phyloP scores from a whole-genome alignment of 2,888 invertebrate species.

The Byasa hedistus region DNA sequence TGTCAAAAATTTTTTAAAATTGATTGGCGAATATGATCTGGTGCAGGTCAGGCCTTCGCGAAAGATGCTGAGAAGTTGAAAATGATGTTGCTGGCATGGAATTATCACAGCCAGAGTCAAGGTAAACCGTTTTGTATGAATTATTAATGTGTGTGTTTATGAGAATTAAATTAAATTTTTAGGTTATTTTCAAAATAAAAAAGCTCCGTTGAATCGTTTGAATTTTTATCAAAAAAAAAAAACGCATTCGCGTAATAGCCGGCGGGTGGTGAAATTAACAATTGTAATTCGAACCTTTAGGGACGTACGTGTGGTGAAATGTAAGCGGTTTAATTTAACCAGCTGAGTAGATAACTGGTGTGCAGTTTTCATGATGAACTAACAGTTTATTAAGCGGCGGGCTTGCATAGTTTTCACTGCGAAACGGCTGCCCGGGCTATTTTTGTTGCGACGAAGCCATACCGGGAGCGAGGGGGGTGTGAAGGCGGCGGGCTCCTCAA shows the following conservation, averaged over 20 bases:
- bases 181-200: too few relatives aligned
- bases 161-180: too few relatives aligned
- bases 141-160: slow-evolving; percentile 30
- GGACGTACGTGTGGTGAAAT: background rate
- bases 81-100: slow-evolving; percentile 93
- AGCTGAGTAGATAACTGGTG: slow-evolving; percentile 29
- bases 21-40: slow-evolving; percentile 77
- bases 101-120: slow-evolving; percentile 89
- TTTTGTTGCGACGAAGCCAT: slow-evolving; percentile 65
- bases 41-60: slow-evolving; percentile 81
- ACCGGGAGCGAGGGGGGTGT: slow-evolving; percentile 45
- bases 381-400: slow-evolving; percentile 35
- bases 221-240: too few relatives aligned
- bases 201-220: too few relatives aligned
- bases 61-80: slow-evolving; percentile 93
- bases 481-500: slow-evolving; percentile 55
- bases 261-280: background rate
- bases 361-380: slow-evolving; percentile 40
- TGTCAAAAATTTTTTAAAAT: slow-evolving; percentile 43
- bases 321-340: background rate
- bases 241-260: background rate
- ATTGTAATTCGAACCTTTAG: slow-evolving; percentile 14
- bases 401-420: slow-evolving; percentile 53
- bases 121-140: slow-evolving; percentile 64
- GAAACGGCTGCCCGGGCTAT: slow-evolving; percentile 52